Conservation (phyloP, 2,797 vertebrate genomes). For the Galaxias olidus region DNA sequence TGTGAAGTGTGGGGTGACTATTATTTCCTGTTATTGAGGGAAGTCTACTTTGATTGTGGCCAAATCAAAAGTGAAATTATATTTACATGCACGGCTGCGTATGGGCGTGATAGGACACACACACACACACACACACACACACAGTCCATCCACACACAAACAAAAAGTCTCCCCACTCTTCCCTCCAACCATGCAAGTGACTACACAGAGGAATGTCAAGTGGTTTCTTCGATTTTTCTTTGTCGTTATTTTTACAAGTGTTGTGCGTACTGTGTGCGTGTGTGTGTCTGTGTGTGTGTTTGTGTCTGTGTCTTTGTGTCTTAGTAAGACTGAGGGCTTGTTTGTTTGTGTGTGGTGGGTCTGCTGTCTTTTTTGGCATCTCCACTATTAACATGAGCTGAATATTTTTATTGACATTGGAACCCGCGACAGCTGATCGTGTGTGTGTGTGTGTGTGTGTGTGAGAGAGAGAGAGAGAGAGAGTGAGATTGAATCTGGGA, state of each 20-base stretch:
- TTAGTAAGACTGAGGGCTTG: neutral
- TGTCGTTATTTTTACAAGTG: neutral
- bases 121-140: constrained; percentile 9
- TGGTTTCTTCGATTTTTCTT: constrained; percentile 17
- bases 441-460: constrained; percentile 1
- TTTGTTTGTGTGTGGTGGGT: constrained; percentile 5
- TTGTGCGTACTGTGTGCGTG: neutral
- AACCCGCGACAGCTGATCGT: constrained; percentile 32
- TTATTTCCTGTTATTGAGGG: constrained; percentile 48
- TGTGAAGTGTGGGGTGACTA: constrained; percentile 35
- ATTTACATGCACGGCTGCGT: constrained; percentile 23
- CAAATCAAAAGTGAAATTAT: constrained; percentile 57
- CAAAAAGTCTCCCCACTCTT: constrained; percentile 1
- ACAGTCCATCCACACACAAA: constrained; percentile 6
- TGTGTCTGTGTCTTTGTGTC: neutral
- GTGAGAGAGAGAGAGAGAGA: neutral
- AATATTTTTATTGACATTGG: constrained; percentile 31
- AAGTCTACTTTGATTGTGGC: constrained; percentile 59
- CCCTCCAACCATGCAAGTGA: constrained; percentile 30
- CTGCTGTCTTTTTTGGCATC: constrained; percentile 28
- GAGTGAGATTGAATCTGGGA: neutral
- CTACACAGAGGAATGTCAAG: constrained; percentile 41
- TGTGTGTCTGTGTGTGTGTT: constrained; percentile 1
- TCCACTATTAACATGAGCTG: constrained; percentile 29
- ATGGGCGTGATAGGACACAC: constrained; percentile 10